Percentiles rank a stretch among this genome's conserved stretches.
phyloP scores from a whole-genome alignment of 1,140 invertebrate species.

The Acarapis woodi region DNA sequence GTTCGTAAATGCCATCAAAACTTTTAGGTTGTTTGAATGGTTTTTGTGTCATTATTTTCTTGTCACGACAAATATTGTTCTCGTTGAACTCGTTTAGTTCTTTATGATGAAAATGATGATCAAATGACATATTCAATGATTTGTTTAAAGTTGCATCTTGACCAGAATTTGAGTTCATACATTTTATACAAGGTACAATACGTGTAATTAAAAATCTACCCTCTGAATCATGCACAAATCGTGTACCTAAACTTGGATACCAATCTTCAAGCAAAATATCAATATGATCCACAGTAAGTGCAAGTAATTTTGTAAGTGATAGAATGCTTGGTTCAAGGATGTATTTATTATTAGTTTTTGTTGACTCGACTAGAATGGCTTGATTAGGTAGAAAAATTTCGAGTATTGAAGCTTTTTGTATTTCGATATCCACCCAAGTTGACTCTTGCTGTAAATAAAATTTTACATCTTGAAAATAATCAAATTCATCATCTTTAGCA shows the following conservation, averaged over 20 bases:
- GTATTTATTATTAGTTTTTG: constrained; percentile 20
- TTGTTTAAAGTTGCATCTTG: too few relatives aligned
- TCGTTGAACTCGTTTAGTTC: too few relatives aligned
- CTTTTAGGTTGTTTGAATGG: too few relatives aligned
- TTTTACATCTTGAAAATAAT: constrained; percentile 16
- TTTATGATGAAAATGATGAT: too few relatives aligned
- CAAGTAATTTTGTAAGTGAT: constrained; percentile 51
- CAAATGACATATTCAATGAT: too few relatives aligned
- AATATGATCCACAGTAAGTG: constrained; percentile 78
- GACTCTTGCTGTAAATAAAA: constrained; percentile 27
- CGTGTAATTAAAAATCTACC: constrained; percentile 78
- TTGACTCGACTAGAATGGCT: constrained; percentile 20
- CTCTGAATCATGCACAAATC: constrained; percentile 89
- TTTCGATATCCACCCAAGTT: constrained; percentile 48
- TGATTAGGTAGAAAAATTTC: constrained; percentile 55
- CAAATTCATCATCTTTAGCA: constrained; percentile 15
- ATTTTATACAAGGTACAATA: constrained; percentile 68
- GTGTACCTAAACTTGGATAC: constrained; percentile 77
- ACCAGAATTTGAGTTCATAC: too few relatives aligned
- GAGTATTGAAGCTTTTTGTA: constrained; percentile 44
- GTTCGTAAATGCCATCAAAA: constrained; percentile 39
- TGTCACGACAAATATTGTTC: too few relatives aligned
- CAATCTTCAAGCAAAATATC: constrained; percentile 90
- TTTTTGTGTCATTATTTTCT: too few relatives aligned
- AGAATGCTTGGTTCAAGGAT: constrained; percentile 32